These are phyloP conservation scores for Lepidocyrtinus sp. DNA, from an alignment of 2,888 invertebrate genomes.

Conservation along the genomic window DNA sequence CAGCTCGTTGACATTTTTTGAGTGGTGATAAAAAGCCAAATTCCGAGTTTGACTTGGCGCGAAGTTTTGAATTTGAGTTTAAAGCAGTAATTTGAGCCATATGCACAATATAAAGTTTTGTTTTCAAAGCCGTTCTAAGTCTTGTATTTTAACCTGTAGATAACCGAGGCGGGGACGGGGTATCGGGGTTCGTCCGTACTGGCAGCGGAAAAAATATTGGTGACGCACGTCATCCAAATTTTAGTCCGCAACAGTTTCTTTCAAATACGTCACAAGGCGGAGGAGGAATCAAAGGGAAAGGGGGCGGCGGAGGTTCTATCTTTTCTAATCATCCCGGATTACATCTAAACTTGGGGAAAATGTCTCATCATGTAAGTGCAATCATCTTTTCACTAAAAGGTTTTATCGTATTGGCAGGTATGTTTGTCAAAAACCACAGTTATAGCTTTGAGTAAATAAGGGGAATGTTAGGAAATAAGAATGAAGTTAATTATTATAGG, in stretches of 20 bases:
- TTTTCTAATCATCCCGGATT: conserved; percentile 42
- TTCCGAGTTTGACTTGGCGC: too few relatives aligned
- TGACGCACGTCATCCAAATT: conserved; percentile 38
- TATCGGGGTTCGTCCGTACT: not conserved
- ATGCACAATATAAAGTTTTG: not conserved
- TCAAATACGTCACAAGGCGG: conserved; percentile 28
- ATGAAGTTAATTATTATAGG: not conserved
- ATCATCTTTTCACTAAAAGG: not conserved
- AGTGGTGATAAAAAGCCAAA: too few relatives aligned
- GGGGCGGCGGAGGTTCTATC: conserved; percentile 30
- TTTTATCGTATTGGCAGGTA: not conserved
- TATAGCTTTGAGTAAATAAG: not conserved
- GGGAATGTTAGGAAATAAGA: not conserved
- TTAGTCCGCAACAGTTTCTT: conserved; percentile 41
- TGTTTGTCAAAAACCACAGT: not conserved
- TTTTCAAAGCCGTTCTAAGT: not conserved
- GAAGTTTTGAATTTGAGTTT: too few relatives aligned
- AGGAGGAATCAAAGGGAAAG: conserved; percentile 53
- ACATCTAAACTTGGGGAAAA: conserved; percentile 42
- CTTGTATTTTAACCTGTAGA: conserved; percentile 24
- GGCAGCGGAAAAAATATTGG: conserved; percentile 28
- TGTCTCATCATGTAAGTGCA: conserved; percentile 47
- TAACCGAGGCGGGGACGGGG: conserved; percentile 41
- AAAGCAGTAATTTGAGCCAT: not conserved
- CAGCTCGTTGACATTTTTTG: too few relatives aligned